A percentile compares a stretch with the other conserved stretches of the same genome.
Conservation (phyloP, 1,140 invertebrate genomes). For the Cydia fagiglandana region DNA sequence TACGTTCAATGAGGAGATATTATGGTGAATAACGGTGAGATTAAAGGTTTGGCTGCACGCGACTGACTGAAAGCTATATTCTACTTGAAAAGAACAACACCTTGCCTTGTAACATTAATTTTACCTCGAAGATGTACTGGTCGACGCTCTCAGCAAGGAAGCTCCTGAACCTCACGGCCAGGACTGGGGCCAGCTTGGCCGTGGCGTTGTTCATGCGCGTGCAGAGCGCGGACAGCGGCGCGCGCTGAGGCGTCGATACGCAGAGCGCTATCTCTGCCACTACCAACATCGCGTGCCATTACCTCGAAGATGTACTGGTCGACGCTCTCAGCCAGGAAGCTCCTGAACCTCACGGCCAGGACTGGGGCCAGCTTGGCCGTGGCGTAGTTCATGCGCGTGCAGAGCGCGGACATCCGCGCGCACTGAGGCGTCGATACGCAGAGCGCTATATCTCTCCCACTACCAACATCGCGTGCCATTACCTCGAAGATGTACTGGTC, state of each 20-base stretch:
- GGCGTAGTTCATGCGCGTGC: constrained; percentile 45
- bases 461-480: too few relatives aligned
- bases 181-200: background rate
- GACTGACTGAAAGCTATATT: too few relatives aligned
- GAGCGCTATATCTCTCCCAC: constrained; percentile 52
- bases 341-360: constrained; percentile 3
- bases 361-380: background rate
- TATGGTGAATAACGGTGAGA: too few relatives aligned
- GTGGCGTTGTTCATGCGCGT: constrained; percentile 43
- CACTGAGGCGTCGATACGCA: constrained; percentile 55
- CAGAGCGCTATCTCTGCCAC: constrained; percentile 50
- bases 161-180: constrained; percentile 7
- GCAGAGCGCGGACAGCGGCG: constrained; percentile 55
- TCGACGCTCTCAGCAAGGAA: background rate
- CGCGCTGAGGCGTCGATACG: constrained; percentile 56
- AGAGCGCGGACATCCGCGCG: constrained; percentile 55
- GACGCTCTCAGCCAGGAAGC: background rate
- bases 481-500: constrained; percentile 1
- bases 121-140: constrained; percentile 1
- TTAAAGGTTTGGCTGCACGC: too few relatives aligned
- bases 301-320: constrained; percentile 1
- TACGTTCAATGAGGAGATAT: too few relatives aligned
- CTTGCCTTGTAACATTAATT: too few relatives aligned
- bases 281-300: too few relatives aligned
- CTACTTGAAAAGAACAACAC: too few relatives aligned